Evolutionary conservation across 2,888 invertebrate species (phyloP).

Genomic region (Drosophila anomalata): DNA sequence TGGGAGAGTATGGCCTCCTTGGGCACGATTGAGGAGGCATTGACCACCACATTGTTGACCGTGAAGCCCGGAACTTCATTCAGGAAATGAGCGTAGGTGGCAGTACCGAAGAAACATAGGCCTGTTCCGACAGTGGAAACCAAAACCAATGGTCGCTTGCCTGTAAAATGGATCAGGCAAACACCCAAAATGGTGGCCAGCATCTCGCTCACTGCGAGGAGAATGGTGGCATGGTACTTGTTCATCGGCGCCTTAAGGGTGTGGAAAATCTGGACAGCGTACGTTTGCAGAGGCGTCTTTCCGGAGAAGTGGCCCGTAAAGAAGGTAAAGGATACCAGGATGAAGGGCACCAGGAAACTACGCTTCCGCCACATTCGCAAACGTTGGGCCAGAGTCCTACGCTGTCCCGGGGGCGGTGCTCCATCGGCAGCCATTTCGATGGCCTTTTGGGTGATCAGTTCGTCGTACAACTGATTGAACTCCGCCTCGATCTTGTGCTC

Average conservation of each 20-base stretch:
- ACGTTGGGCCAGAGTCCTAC: constrained; percentile 57
- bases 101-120: constrained; percentile 86
- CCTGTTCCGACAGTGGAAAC: constrained; percentile 88
- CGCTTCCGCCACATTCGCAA: constrained; percentile 85
- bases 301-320: constrained; percentile 91
- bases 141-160: constrained; percentile 89
- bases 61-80: constrained; percentile 83
- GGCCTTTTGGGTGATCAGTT: constrained; percentile 79
- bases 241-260: constrained; percentile 89
- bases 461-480: constrained; percentile 82
- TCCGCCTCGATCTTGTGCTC: constrained; percentile 86
- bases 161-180: constrained; percentile 88
- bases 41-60: constrained; percentile 82
- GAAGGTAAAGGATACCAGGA: constrained; percentile 88
- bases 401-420: constrained; percentile 39
- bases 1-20: constrained; percentile 79
- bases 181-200: constrained; percentile 88
- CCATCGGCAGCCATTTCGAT: constrained; percentile 70
- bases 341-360: constrained; percentile 89
- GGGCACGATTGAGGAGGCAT: constrained; percentile 81
- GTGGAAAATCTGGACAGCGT: constrained; percentile 90
- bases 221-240: constrained; percentile 90
- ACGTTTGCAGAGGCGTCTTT: constrained; percentile 89
- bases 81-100: constrained; percentile 83
- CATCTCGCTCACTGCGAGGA: constrained; percentile 89